These are phyloP conservation scores for Suricata suricatta DNA, from an alignment of 2,113 vertebrate genomes.

Conservation along the genomic window DNA sequence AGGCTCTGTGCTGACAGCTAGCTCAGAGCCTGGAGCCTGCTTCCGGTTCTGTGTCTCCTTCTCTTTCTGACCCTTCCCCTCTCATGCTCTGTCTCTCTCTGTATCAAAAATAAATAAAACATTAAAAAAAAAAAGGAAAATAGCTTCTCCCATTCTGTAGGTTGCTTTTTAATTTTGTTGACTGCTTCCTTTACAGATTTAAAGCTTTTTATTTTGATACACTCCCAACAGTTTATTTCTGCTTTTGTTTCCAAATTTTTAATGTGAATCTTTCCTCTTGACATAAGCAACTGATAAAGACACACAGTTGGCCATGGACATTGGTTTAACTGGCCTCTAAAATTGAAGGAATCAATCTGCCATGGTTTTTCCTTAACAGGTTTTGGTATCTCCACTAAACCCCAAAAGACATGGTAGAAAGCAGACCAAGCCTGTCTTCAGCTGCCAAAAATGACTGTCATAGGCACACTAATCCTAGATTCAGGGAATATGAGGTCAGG, in stretches of 20 bases:
- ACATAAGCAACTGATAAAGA: background rate
- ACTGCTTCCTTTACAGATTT: background rate
- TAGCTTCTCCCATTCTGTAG: background rate
- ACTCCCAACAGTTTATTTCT: background rate
- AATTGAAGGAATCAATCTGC: background rate
- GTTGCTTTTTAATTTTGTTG: background rate
- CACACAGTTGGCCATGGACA: background rate
- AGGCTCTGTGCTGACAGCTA: too few species aligned
- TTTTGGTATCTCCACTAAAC: background rate
- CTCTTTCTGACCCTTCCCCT: too few species aligned
- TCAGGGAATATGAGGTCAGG: conserved; percentile 26
- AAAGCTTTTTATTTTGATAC: background rate
- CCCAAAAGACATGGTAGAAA: background rate
- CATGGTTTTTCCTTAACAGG: background rate
- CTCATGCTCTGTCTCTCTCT: too few species aligned
- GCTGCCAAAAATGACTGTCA: background rate
- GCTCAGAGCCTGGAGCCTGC: too few species aligned
- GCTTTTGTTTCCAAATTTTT: background rate
- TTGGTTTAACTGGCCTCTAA: background rate
- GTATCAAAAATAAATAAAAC: too few species aligned
- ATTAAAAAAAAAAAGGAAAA: too few species aligned
- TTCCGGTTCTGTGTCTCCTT: too few species aligned
- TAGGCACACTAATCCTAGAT: background rate
- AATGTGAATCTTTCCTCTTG: conserved; percentile 5
- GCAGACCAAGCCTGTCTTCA: background rate